A percentile compares a stretch with the other conserved stretches of the same genome.
Conservation (phyloP, 2,888 invertebrate genomes). For the Meliscaeva auricollis region DNA sequence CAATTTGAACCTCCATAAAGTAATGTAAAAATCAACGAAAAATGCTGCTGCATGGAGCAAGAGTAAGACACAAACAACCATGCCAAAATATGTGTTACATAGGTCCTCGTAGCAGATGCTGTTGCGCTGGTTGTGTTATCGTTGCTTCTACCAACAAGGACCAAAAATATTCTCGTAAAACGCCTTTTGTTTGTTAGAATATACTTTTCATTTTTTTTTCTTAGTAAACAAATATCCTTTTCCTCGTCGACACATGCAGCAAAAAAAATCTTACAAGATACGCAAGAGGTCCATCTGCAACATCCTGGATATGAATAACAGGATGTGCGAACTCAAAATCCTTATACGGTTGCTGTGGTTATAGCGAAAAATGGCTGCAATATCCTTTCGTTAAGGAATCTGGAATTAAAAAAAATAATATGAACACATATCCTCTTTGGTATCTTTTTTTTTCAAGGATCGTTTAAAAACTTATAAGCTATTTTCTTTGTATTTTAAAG, state of each 20-base stretch:
- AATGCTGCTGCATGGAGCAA: too few relatives aligned
- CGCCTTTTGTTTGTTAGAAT: not conserved
- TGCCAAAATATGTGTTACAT: too few relatives aligned
- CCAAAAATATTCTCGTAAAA: too few relatives aligned
- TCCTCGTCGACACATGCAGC: not conserved
- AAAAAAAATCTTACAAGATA: conserved; percentile 1
- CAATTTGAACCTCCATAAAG: too few relatives aligned
- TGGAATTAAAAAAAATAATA: too few relatives aligned
- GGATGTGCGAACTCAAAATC: not conserved
- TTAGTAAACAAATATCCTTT: conserved; percentile 9
- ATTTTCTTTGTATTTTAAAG: too few relatives aligned
- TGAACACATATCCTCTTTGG: too few relatives aligned
- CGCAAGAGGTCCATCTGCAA: conserved; percentile 19
- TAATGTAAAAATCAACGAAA: too few relatives aligned
- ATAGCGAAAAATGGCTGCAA: not conserved
- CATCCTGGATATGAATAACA: conserved; percentile 12
- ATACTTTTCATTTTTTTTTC: not conserved
- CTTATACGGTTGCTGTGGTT: not conserved
- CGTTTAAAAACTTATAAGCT: too few relatives aligned
- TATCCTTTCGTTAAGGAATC: not conserved
- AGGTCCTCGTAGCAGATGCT: too few relatives aligned
- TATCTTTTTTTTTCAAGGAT: too few relatives aligned
- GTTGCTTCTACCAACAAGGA: not conserved
- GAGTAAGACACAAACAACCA: too few relatives aligned
- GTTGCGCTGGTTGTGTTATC: not conserved